These are phyloP conservation scores for Bacillus rossius DNA, from an alignment of 1,140 invertebrate species.

Conservation along the genomic window DNA sequence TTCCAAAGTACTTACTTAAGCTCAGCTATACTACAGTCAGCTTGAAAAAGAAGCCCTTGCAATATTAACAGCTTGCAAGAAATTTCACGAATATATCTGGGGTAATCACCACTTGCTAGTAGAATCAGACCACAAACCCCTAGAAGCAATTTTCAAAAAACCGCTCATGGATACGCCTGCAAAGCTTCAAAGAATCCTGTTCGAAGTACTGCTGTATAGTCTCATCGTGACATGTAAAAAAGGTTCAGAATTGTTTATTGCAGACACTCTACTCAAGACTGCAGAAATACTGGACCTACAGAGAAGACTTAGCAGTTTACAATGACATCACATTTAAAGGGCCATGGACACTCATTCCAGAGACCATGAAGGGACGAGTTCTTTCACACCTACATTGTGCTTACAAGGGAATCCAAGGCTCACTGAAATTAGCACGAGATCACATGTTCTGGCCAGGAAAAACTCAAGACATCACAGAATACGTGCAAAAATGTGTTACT, in stretches of 20 bases:
- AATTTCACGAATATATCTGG: too few species aligned
- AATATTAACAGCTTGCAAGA: too few species aligned
- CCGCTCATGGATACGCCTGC: conserved; percentile 28
- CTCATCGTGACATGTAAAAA: too few species aligned
- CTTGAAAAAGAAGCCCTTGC: too few species aligned
- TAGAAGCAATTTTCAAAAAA: conserved; percentile 33
- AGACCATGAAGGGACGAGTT: too few species aligned
- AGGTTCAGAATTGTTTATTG: too few species aligned
- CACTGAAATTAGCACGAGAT: neutral
- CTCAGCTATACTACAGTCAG: conserved; percentile 15
- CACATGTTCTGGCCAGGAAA: conserved; percentile 6
- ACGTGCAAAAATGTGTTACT: neutral
- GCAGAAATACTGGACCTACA: conserved; percentile 9
- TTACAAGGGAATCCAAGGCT: neutral
- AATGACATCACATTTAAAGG: conserved; percentile 9
- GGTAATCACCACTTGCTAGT: conserved; percentile 25
- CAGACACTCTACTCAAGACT: neutral
- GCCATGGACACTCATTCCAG: neutral
- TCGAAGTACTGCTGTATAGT: neutral
- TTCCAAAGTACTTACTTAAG: conserved; percentile 18
- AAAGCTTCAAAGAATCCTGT: conserved; percentile 28
- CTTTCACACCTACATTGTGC: neutral
- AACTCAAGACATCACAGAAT: conserved; percentile 5
- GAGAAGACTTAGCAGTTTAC: conserved; percentile 11
- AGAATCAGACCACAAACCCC: conserved; percentile 36